phyloP scores from a whole-genome alignment of 1,140 invertebrate species.

The Drosophila guanche region DNA sequence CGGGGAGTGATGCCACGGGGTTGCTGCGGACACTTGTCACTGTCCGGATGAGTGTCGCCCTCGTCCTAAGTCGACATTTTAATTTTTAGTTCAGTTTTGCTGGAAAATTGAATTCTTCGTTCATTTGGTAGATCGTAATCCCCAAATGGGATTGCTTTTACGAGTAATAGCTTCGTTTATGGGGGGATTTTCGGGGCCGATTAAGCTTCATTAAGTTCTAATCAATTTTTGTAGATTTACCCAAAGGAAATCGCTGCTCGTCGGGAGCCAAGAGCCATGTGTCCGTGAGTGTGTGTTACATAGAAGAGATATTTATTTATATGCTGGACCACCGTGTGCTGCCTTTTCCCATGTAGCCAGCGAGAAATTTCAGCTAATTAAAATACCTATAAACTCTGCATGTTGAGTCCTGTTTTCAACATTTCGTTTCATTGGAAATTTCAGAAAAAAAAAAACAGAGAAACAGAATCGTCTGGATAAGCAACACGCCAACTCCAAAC shows the following conservation, averaged over 20 bases:
- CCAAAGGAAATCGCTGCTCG: conserved; percentile 40
- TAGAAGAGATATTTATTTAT: conserved; percentile 30
- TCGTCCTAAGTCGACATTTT: conserved; percentile 78
- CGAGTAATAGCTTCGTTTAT: conserved; percentile 75
- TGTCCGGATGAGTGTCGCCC: conserved; percentile 75
- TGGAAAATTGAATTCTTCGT: conserved; percentile 64
- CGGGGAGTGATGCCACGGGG: conserved; percentile 24
- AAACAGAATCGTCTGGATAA: conserved; percentile 61
- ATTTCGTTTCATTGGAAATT: conserved; percentile 77
- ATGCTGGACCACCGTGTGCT: not conserved
- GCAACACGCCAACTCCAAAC: conserved; percentile 68
- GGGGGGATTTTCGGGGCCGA: conserved; percentile 61
- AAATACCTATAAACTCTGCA: conserved; percentile 74
- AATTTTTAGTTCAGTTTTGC: conserved; percentile 65
- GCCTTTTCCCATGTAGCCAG: conserved; percentile 14
- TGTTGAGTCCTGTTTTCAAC: conserved; percentile 70
- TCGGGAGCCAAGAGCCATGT: conserved; percentile 51
- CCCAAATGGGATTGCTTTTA: conserved; percentile 41
- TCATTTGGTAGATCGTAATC: conserved; percentile 60
- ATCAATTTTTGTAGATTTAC: conserved; percentile 55
- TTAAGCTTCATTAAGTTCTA: conserved; percentile 75
- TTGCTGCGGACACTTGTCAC: conserved; percentile 65
- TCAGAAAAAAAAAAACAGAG: conserved; percentile 8
- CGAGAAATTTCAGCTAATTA: conserved; percentile 72
- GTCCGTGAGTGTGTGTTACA: conserved; percentile 4